Evolutionary conservation across 2,888 invertebrate genomes (phyloP), one percentile per base, ranked within the genome.

Genomic region (Gymnoscelis rufifasciata): DNA sequence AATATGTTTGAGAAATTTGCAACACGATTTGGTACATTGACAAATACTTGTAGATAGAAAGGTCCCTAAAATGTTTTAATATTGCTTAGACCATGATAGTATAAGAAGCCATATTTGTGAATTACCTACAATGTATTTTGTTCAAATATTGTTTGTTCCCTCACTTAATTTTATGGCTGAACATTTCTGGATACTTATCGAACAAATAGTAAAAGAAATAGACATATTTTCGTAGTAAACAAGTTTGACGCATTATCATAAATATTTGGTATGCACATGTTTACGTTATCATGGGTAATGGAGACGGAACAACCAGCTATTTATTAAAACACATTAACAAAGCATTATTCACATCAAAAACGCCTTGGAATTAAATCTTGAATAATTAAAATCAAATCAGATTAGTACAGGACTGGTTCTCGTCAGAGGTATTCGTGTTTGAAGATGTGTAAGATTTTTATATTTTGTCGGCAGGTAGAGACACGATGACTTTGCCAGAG

Each of bases 401-500:
- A 35, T 35, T 35, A 35, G 30, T 38, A 33, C 13, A 15, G 14
- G 24, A 43, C 38, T 15, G 19, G 46, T 33, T 47, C 38, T 28
- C 7, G 27, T 24, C 19, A n/a, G 13, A 27, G 10, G 31, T 29
- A 38, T 11, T 41, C 29, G 26, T 41, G 28, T 36, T 29, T 19
- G 29, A 26, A 15, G 14, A 36, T 36, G 4, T 11, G 41, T 41
- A 11, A 33, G 14, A 12, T 23, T 39, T 15, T n/a, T 29, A 30
- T 62, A 45, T 55, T 50, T 74, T 74, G 62, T 72, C 57, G 43
- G 39, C 78, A 80, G 80, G 66, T 74, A 71, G 53, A 60, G 63
- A 49, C 37, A 43, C 57, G 47, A 72, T 67, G 67, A 61, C 61
- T 44, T 46, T 62, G 45, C 49, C 59, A 29, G 59, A 56, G 24